Conservation (phyloP, 2,113 vertebrate genomes). For the Macrotus californicus region DNA sequence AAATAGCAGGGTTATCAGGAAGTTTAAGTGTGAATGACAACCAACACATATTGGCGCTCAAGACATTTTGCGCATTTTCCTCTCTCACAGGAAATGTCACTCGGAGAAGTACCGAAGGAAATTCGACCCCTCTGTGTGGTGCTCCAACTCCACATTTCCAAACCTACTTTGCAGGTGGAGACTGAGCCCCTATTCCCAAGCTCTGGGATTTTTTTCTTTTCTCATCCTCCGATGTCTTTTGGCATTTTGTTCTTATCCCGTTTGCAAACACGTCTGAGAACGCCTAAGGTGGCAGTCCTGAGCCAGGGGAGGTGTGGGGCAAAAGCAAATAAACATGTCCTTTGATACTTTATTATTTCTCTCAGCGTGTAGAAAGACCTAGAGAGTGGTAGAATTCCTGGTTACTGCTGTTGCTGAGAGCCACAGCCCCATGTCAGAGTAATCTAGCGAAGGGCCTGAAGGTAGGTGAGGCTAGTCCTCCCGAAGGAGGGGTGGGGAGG, state of each 20-base stretch:
- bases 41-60: accelerated
- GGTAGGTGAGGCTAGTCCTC: too few relatives aligned
- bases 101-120: accelerated
- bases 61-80: background rate
- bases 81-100: background rate
- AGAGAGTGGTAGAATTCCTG: constrained; percentile 30
- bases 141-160: background rate
- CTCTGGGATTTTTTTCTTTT: background rate
- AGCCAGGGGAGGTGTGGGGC: background rate
- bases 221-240: background rate
- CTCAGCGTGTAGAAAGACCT: constrained; percentile 24
- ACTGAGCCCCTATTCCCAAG: background rate
- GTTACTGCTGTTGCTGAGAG: constrained; percentile 22
- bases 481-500: too few relatives aligned
- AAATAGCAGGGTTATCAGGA: accelerated
- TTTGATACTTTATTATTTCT: constrained; percentile 8
- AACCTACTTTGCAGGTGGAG: background rate
- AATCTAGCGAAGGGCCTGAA: background rate
- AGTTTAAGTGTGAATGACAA: background rate
- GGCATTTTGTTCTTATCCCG: background rate
- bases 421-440: background rate
- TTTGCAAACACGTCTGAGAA: constrained; percentile 30
- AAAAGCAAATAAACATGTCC: constrained; percentile 24
- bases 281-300: constrained; percentile 31
- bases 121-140: background rate